Evolutionary conservation across 2,888 invertebrate species (phyloP), one percentile per base, ranked within the genome.

Genomic region (Eilema caniola): DNA sequence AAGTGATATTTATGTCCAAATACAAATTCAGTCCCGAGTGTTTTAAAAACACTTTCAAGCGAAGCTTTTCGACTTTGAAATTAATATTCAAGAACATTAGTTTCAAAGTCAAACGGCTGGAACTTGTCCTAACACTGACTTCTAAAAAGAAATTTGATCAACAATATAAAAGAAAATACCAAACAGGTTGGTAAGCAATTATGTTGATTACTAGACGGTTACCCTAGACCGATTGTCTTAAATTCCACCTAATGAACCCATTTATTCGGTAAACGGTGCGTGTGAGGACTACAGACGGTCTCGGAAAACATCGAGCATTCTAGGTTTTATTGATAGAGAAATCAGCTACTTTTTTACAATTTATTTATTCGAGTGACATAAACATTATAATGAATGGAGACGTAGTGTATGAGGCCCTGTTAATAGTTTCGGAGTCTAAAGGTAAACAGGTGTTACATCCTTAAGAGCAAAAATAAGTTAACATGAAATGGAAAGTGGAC

Each of bases 161-260:
- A 61, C 61, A 57, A 24, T 41, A 63, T 14, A 62, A 63, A 71
- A 68, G 66, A 72, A 69, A 76, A 75, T 67, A 77, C 68, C 63
- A 56, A 66, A 60, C 72, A 72, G 69, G 70, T 72, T 74, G 66
- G 77, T 76, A 62, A 75, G 72, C 76, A 82, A 82, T 83, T 83
- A 81, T 76, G 62, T 70, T 81, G 81, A 82, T 82, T 82, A 75
- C 28, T 69, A 64, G 61, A 75, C 79, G 74, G 86, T 86, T 86
- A 88, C 88, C 86, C 80, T 82, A 88, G 85, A 87, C 76, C 83
- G 84, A 88, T 88, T 87, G 89, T 89, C 88, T 89, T 86, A 86
- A 85, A 89, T 88, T 89, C 84, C 85, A 81, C 77, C 86, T 89
- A 90, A 90, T 90, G 89, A 90, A 89, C 83, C 85, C 86, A 88